These are phyloP conservation scores for Callimico goeldii DNA, from an alignment of 2,797 vertebrate genomes.

Conservation along the genomic window DNA sequence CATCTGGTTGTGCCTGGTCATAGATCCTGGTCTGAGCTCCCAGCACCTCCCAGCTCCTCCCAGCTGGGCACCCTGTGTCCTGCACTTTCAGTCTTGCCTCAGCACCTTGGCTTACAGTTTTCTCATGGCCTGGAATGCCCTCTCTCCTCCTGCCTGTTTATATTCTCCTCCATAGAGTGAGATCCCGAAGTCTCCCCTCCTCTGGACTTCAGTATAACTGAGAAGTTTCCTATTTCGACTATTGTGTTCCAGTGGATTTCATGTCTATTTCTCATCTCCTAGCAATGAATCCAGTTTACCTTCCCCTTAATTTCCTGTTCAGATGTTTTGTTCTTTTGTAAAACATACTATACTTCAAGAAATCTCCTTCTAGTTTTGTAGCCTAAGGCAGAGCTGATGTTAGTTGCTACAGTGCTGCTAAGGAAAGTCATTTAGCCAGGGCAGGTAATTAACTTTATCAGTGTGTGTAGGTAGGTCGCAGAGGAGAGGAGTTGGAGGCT, in stretches of 20 bases:
- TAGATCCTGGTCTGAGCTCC: background rate
- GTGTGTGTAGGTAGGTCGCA: slow-evolving; percentile 59
- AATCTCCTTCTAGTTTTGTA: slow-evolving; percentile 71
- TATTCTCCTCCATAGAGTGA: background rate
- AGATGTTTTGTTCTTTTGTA: slow-evolving; percentile 70
- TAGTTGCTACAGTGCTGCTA: slow-evolving; percentile 78
- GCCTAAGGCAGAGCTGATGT: slow-evolving; percentile 69
- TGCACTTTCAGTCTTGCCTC: background rate
- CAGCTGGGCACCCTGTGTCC: background rate
- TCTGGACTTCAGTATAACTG: background rate
- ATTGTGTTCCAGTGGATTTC: background rate
- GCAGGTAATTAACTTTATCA: slow-evolving; percentile 78
- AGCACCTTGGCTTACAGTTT: background rate
- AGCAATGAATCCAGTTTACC: slow-evolving; percentile 63
- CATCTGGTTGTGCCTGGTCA: background rate
- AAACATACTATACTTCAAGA: slow-evolving; percentile 72
- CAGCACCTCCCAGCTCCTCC: too few species aligned
- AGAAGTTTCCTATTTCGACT: slow-evolving; percentile 23
- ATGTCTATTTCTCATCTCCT: slow-evolving; percentile 44
- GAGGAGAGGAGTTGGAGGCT: slow-evolving; percentile 51
- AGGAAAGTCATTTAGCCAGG: slow-evolving; percentile 74
- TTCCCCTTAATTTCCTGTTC: slow-evolving; percentile 75
- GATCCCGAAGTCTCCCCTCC: background rate
- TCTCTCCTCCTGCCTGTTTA: background rate
- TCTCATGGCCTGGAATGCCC: background rate